Conservation (phyloP, 2,888 invertebrate species). For the Xestia sexstrigata region DNA sequence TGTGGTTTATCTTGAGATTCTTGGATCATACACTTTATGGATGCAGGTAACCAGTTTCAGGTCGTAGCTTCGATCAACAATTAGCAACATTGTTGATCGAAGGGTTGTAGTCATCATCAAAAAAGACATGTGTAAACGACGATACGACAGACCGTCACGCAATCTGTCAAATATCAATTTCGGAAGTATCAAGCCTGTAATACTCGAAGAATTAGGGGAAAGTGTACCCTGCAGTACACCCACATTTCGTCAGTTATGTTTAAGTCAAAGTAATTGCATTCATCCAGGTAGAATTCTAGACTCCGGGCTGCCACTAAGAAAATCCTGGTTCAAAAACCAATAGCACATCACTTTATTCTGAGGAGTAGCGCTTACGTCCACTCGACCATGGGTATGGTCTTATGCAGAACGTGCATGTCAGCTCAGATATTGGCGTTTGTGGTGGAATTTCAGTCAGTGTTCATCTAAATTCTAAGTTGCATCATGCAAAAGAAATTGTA, state of each 20-base stretch:
- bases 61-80: neutral
- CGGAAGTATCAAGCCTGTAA: neutral
- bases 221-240: neutral
- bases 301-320: neutral
- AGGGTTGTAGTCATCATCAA: no score
- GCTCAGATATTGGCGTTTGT: neutral
- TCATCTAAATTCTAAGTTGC: neutral
- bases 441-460: neutral
- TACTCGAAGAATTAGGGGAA: neutral
- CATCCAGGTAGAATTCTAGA: neutral
- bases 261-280: neutral
- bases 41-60: neutral
- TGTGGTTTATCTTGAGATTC: neutral
- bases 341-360: neutral
- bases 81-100: no score
- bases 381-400: neutral
- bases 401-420: no score
- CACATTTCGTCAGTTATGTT: neutral
- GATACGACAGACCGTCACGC: neutral
- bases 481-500: neutral
- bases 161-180: neutral
- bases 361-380: neutral
- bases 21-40: slow-evolving; percentile 6
- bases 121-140: neutral
- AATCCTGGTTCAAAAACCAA: neutral